Evolutionary conservation across 1,140 invertebrate species (phyloP).

Genomic region (Paraescarpia echinospica): DNA sequence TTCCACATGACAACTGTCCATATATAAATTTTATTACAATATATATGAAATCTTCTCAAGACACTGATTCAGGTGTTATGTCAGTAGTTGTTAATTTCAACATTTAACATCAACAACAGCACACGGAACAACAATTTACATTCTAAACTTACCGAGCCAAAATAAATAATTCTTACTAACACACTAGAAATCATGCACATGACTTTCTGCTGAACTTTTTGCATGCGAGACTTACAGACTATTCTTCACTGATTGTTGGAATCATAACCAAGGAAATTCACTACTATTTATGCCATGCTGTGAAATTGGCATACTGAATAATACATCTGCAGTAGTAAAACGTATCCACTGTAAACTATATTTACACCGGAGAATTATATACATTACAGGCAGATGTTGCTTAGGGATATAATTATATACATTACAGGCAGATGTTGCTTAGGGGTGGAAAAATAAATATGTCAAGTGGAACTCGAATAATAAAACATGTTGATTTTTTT

Average conservation of each 20-base stretch:
- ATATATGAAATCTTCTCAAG: background rate
- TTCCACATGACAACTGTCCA: background rate
- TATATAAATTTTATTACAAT: background rate
- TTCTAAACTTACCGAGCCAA: background rate
- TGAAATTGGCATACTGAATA: background rate
- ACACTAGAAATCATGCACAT: background rate
- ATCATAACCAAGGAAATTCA: background rate
- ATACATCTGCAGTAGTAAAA: background rate
- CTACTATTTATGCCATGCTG: background rate
- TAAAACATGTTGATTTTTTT: no score
- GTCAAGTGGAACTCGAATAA: no score
- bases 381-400: background rate
- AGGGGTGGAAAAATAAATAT: no score
- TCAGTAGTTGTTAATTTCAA: background rate
- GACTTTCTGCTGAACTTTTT: background rate
- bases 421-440: background rate
- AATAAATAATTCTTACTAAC: background rate
- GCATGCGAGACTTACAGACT: background rate
- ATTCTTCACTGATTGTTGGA: background rate
- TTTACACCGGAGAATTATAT: background rate
- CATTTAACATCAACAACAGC: background rate
- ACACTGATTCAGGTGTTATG: background rate
- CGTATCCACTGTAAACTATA: background rate
- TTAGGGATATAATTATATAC: background rate
- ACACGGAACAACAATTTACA: background rate